These are phyloP conservation scores for Tetramorium alpestre DNA, from an alignment of 1,140 invertebrate species.

Conservation along the genomic window DNA sequence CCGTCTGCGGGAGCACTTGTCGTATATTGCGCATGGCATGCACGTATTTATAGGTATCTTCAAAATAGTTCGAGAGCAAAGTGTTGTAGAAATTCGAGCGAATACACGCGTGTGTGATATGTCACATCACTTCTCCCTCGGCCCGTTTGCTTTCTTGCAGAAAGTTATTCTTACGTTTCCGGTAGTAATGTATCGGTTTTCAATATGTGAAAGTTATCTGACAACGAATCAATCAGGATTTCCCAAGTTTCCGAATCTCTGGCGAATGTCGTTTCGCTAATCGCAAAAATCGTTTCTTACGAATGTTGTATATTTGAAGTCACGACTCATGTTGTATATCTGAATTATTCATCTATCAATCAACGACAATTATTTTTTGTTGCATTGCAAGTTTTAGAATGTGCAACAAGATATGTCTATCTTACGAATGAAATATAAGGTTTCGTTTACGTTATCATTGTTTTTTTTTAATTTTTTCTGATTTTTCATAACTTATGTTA, in stretches of 20 bases:
- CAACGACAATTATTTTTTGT: too few relatives aligned
- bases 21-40: conserved; percentile 57
- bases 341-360: neutral
- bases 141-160: neutral
- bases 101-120: conserved; percentile 61
- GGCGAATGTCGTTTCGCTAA: neutral
- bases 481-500: too few relatives aligned
- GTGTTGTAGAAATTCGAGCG: conserved; percentile 67
- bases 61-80: conserved; percentile 70
- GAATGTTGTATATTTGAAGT: neutral
- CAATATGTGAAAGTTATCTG: neutral
- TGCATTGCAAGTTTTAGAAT: too few relatives aligned
- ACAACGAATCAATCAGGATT: neutral
- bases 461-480: too few relatives aligned
- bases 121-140: conserved; percentile 28
- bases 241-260: neutral
- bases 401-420: too few relatives aligned
- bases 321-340: neutral
- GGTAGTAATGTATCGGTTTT: neutral
- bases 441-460: too few relatives aligned
- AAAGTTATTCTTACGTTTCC: neutral
- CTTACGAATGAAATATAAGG: too few relatives aligned
- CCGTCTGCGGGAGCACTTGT: conserved; percentile 48
- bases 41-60: conserved; percentile 73
- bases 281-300: neutral